Evolutionary conservation across 2,888 invertebrate species (phyloP).

Genomic region (Cantharis lateralis): DNA sequence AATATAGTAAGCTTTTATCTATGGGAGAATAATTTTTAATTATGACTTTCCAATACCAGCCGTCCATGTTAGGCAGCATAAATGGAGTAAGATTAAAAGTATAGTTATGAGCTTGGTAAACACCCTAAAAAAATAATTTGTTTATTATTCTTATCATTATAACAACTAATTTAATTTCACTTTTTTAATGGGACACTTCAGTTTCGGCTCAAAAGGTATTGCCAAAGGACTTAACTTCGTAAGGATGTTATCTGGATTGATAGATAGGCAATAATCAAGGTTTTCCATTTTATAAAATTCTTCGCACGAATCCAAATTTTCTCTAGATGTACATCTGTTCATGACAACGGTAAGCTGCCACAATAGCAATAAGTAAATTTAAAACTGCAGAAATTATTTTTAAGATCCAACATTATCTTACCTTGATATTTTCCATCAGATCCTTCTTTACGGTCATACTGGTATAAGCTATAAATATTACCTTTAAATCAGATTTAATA

Average conservation of each 20-base stretch:
- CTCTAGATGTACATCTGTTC: not conserved
- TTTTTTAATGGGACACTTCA: not conserved
- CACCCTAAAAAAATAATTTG: not conserved
- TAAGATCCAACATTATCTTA: not conserved
- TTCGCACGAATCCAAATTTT: conserved; percentile 1
- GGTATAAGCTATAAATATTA: not conserved
- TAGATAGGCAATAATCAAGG: not conserved
- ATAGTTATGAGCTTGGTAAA: not conserved
- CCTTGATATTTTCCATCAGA: not conserved
- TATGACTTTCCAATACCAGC: not conserved
- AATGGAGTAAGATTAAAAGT: not conserved
- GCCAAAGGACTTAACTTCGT: not conserved
- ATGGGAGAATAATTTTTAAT: not conserved
- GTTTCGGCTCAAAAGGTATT: not conserved
- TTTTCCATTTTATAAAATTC: not conserved
- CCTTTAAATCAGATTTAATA: not conserved
- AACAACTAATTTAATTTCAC: not conserved
- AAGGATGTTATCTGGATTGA: not conserved
- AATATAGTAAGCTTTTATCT: not conserved
- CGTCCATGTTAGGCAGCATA: not conserved
- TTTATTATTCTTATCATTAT: not conserved
- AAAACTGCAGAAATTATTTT: not conserved
- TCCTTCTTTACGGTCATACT: not conserved
- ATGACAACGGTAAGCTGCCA: not conserved
- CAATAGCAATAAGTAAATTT: not conserved